Evolutionary conservation across 2,797 vertebrate species (phyloP), one percentile per base, ranked within the genome.

Genomic region (Octomys mimax): DNA sequence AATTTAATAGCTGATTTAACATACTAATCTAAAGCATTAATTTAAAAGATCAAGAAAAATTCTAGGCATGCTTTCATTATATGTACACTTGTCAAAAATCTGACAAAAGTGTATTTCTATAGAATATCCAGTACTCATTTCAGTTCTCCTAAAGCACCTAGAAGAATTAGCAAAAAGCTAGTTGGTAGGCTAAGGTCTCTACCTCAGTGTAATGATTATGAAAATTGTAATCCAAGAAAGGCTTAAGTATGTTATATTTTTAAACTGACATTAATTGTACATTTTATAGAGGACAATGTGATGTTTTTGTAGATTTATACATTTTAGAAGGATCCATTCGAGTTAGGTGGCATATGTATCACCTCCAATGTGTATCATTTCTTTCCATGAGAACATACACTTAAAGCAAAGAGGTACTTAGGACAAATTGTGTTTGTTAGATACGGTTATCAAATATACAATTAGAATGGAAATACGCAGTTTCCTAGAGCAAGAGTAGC

Each of bases 1-100:
- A 94, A 6, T 66, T 95, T 71, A 95, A 6, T 66, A 87, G n/a
- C 9, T 75, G 82, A n/a, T 14, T 89, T 96, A 86, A 42, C 71
- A 22, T 81, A 33, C 10, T 81, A 24, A 19, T 94, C 6, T 46
- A 31, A 62, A 73, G 11, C 71, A 42, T 26, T 82, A 94, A 39
- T 70, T 9, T 68, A 83, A 95, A 92, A 84, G 31, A 80, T 26
- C 61, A 96, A 79, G 73, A 87, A 95, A 94, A 95, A 80, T 80
- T 46, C 28, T 81, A 46, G 68, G 4, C 26, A 71, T 12, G 31
- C 7, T 88, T 96, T 90, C 18, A n/a, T 80, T 82, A 71, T 75
- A 22, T 5, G 10, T 3, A 33, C 2, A 85, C n/a, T 73, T 90
- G 19, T 77, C 42, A 61, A 62, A 71, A 82, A 73, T 84, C 22